phyloP scores from a whole-genome alignment of 2,113 vertebrate species.

The Salvelinus fontinalis region DNA sequence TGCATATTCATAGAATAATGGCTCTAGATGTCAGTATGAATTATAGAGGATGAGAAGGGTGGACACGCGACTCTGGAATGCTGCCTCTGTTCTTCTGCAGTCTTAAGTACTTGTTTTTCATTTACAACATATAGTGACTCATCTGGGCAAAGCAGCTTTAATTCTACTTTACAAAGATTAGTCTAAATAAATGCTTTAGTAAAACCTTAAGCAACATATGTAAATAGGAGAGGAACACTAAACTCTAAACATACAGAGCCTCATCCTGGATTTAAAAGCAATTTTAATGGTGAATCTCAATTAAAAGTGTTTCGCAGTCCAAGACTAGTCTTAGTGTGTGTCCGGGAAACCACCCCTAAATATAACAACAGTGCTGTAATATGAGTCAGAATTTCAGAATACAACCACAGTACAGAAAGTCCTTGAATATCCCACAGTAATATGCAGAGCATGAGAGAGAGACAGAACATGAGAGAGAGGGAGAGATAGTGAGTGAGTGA shows the following conservation, averaged over 20 bases:
- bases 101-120: neutral
- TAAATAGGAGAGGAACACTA: no score
- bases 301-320: no score
- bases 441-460: neutral
- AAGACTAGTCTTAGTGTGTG: no score
- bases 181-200: neutral
- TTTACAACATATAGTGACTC: conserved; percentile 4
- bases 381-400: no score
- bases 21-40: conserved; percentile 62
- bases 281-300: no score
- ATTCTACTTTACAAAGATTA: neutral
- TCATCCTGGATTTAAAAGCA: no score
- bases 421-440: neutral
- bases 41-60: conserved; percentile 48
- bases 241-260: no score
- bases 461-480: no score
- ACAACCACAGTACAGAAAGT: neutral
- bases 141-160: neutral
- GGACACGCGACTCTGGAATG: conserved; percentile 37
- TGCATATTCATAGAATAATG: conserved; percentile 61
- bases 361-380: no score
- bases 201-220: no score
- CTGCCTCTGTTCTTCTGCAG: conserved; percentile 15
- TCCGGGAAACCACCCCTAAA: no score
- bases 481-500: no score